Conservation (phyloP, 2,113 vertebrate genomes). For the Megaptera novaeangliae region DNA sequence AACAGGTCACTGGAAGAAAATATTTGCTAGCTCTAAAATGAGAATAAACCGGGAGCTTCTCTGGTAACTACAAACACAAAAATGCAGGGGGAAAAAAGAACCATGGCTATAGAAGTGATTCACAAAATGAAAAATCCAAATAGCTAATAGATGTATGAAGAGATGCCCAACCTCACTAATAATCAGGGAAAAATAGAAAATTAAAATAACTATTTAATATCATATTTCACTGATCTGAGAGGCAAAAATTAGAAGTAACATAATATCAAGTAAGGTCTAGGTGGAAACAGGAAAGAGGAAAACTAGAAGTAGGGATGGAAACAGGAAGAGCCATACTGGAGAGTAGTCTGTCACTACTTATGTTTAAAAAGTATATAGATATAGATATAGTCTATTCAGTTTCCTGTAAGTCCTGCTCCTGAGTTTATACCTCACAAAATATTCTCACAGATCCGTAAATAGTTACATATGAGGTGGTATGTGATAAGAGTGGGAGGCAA, state of each 20-base stretch:
- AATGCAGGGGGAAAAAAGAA: neutral
- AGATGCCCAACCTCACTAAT: neutral
- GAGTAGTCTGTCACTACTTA: neutral
- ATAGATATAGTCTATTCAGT: neutral
- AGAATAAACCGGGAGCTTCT: neutral
- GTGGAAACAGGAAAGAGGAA: neutral
- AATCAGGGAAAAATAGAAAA: neutral
- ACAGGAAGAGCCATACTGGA: neutral
- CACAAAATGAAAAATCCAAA: neutral
- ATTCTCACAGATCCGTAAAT: neutral
- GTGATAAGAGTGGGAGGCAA: neutral
- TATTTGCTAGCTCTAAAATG: neutral
- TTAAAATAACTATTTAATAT: neutral
- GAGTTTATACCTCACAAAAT: neutral
- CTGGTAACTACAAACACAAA: neutral
- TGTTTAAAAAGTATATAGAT: neutral
- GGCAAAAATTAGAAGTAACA: neutral
- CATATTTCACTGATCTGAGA: neutral
- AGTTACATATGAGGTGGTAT: neutral
- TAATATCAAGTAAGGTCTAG: neutral
- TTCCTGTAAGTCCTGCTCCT: neutral
- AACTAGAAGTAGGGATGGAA: neutral
- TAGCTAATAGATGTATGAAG: neutral
- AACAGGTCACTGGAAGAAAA: neutral
- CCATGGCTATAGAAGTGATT: neutral